Conservation (phyloP, 2,113 vertebrate species). For the Sturnus vulgaris region DNA sequence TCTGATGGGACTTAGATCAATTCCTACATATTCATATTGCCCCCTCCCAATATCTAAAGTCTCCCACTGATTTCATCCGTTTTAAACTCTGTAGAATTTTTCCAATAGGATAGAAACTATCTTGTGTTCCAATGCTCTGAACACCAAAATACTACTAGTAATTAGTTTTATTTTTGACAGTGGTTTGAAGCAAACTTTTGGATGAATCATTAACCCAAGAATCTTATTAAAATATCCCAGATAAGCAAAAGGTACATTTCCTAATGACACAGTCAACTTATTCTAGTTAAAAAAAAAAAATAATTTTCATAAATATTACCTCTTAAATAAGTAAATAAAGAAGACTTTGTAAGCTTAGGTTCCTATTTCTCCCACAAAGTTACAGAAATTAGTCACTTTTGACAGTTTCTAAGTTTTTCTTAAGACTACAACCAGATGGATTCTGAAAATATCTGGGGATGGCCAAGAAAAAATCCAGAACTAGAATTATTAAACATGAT, state of each 20-base stretch:
- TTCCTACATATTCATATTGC: neutral
- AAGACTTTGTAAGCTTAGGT: neutral
- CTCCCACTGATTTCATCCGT: neutral
- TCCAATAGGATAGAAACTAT: neutral
- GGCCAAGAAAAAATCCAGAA: neutral
- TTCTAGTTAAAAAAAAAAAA: neutral
- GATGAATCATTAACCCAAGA: neutral
- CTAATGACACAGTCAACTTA: neutral
- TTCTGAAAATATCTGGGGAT: neutral
- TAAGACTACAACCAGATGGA: neutral
- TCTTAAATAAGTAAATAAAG: neutral
- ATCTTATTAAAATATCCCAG: neutral
- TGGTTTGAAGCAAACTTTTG: neutral
- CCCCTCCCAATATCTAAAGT: neutral
- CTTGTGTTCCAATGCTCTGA: neutral
- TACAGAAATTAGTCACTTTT: neutral
- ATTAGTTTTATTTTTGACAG: neutral
- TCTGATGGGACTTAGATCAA: neutral
- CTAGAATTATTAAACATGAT: neutral
- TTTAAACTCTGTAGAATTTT: neutral
- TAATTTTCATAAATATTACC: neutral
- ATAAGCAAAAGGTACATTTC: neutral
- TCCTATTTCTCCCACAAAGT: neutral
- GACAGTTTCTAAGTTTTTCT: neutral
- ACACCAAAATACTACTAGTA: neutral